phyloP scores from a whole-genome alignment of 2,888 invertebrate genomes.

The Brenthis daphne region DNA sequence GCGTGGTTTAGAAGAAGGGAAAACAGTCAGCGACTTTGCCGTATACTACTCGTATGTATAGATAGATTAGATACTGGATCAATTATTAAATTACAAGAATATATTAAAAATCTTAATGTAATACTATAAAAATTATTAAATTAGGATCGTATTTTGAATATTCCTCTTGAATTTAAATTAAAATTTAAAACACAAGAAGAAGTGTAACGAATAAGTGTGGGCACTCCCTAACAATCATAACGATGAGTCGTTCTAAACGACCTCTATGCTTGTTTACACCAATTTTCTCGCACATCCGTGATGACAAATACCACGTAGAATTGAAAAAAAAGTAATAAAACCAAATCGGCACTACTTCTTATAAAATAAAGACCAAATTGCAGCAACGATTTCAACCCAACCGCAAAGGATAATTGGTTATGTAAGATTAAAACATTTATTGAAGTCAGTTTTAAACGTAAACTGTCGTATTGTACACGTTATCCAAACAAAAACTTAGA shows the following conservation, averaged over 20 bases:
- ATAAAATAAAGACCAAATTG: slow-evolving; percentile 46
- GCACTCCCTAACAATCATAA: slow-evolving; percentile 28
- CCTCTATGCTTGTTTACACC: slow-evolving; percentile 55
- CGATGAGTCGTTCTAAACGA: slow-evolving; percentile 42
- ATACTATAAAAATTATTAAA: too few species aligned
- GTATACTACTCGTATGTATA: too few species aligned
- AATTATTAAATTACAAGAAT: too few species aligned
- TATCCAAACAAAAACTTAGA: slow-evolving; percentile 4
- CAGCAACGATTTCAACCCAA: slow-evolving; percentile 27
- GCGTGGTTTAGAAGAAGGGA: too few species aligned
- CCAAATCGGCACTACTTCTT: slow-evolving; percentile 11
- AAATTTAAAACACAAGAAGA: not conserved
- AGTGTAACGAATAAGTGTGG: slow-evolving; percentile 12
- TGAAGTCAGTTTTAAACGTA: slow-evolving; percentile 52
- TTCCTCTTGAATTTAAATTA: too few species aligned
- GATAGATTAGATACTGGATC: too few species aligned
- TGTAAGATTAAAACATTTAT: slow-evolving; percentile 55
- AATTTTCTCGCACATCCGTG: slow-evolving; percentile 51
- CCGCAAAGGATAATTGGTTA: slow-evolving; percentile 48
- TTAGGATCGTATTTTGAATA: too few species aligned
- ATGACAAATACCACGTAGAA: slow-evolving; percentile 37
- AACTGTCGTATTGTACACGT: slow-evolving; percentile 47
- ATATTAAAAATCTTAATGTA: too few species aligned
- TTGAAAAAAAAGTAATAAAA: slow-evolving; percentile 21
- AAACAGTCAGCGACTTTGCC: too few species aligned